These are phyloP conservation scores for Polydrusus cervinus DNA, from an alignment of 2,888 invertebrate species.

Conservation along the genomic window DNA sequence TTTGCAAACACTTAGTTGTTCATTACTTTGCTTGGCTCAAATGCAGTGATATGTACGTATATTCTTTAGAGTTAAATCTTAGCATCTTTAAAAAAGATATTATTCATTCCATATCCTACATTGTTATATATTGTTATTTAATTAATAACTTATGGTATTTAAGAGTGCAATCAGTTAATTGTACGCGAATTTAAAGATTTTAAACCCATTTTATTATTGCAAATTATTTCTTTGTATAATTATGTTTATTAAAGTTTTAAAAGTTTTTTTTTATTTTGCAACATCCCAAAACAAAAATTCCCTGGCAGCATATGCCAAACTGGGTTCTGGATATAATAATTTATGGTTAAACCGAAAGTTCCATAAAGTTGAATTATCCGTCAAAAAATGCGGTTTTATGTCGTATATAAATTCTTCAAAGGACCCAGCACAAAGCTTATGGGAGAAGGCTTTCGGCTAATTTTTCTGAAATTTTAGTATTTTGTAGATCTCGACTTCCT, in stretches of 20 bases:
- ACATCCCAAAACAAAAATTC: not conserved
- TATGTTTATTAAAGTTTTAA: constrained; percentile 9
- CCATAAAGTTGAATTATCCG: too few species aligned
- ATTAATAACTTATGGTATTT: constrained; percentile 13
- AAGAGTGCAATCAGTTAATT: constrained; percentile 10
- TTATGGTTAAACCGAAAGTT: too few species aligned
- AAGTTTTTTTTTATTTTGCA: not conserved
- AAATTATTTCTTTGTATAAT: constrained; percentile 16
- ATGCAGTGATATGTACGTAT: not conserved
- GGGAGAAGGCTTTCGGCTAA: too few species aligned
- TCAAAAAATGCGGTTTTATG: too few species aligned
- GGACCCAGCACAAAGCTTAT: too few species aligned
- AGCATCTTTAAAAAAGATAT: not conserved
- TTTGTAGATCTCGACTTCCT: too few species aligned
- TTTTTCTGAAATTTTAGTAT: too few species aligned
- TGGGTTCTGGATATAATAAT: too few species aligned
- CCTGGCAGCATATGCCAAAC: too few species aligned
- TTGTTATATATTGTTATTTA: constrained; percentile 4
- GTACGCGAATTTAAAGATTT: not conserved
- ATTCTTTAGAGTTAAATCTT: not conserved
- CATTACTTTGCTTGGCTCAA: not conserved
- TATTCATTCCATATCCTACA: constrained; percentile 5
- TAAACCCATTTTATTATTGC: constrained; percentile 9
- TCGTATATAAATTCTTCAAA: too few species aligned
- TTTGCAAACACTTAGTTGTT: not conserved